Evolutionary conservation across 2,113 vertebrate genomes (phyloP).

Genomic region (Nothocercus nigrocapillus): DNA sequence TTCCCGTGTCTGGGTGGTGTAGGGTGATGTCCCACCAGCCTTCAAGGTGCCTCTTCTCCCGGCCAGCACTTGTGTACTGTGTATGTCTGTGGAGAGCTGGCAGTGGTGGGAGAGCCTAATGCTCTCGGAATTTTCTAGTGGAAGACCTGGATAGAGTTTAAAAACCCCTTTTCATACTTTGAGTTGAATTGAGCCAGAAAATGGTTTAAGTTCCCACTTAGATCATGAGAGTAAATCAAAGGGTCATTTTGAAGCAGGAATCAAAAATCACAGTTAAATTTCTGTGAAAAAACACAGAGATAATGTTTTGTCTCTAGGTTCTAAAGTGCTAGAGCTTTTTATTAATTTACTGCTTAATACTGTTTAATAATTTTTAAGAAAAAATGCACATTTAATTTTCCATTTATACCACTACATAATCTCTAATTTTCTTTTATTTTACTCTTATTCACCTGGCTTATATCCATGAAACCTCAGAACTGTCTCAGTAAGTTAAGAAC

Average conservation of each 20-base stretch:
- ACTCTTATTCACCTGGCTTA: not conserved
- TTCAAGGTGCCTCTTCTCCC: rapidly evolving
- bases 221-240: not conserved
- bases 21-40: not conserved
- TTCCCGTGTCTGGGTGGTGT: rapidly evolving
- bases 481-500: not conserved
- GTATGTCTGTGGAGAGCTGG: not conserved
- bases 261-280: not conserved
- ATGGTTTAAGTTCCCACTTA: not conserved
- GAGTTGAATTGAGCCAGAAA: not conserved
- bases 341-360: not conserved
- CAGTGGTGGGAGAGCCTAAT: not conserved
- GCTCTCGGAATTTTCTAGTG: not conserved
- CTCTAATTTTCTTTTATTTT: not conserved
- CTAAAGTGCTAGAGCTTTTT: not conserved
- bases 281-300: not conserved
- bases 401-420: not conserved
- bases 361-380: not conserved
- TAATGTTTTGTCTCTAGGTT: not conserved
- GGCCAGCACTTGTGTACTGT: not conserved
- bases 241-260: not conserved
- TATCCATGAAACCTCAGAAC: not conserved
- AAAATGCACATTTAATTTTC: not conserved
- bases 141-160: not conserved
- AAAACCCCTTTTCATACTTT: not conserved